Base-by-base conservation (phyloP, 1,140 invertebrate genomes). In the Orussus abietinus region DNA sequence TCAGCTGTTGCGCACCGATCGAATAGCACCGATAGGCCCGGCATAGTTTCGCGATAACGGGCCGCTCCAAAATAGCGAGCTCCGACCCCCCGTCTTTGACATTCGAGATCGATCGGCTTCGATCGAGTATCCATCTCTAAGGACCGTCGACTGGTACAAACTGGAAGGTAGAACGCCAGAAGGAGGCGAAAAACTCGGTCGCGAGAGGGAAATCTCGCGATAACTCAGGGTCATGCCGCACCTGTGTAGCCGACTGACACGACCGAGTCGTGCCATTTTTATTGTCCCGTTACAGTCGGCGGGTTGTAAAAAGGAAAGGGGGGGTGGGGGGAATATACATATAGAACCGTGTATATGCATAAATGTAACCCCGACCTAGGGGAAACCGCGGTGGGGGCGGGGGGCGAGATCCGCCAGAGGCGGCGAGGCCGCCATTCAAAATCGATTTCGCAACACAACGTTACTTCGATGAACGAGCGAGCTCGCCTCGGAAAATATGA, bases 401-500 rank as follows among this genome's bases (percentile, higher is more conserved):
- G 17, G n/a, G 11, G 31, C 22, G 3, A 17, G 22, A 5, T 34
- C 10, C 28, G 14, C 12, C 11, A 28, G 31, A 18, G 5, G n/a
- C 43, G 47, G 22, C 53, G 51, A 56, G 56, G 55, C 44, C 62
- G 53, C 61, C 59, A 69, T 70, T 69, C 55, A 66, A 69, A 72
- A 73, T 73, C 69, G 70, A 73, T 73, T 58, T 47, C 57, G 49
- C 57, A 42, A 51, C 59, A 42, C 36, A 26, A 19, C 43, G 55
- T 56, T 58, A 48, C 53, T 62, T 64, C 55, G 59, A 62, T 59
- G 58, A 57, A 62, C 55, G 61, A 52, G 51, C 55, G 47, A 51
- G 53, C 45, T 19, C 46, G 47, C 52, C 45, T 53, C 59, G 61
- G 64, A 60, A 73, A 71, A 72, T 73, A 73, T 73, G 70, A 72